Evolutionary conservation across 1,140 invertebrate species (phyloP), one percentile per base, ranked within the genome.

Genomic region (Oncopodura yosiiana): DNA sequence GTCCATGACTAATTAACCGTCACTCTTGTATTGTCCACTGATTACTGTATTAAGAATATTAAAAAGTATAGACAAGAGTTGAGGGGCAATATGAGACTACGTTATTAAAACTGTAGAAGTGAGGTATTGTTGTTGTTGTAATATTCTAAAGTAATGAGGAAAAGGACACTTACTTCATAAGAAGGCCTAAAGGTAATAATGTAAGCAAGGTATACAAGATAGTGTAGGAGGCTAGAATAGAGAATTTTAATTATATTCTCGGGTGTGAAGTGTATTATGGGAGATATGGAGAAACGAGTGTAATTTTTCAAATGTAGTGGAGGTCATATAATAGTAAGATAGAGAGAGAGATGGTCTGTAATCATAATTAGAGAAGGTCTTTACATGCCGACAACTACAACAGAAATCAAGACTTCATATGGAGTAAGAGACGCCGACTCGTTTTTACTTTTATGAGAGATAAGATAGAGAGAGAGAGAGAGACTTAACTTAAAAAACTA

Each of bases 301-400:
- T n/a, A n/a, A n/a, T n/a, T n/a, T n/a, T n/a, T 9, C 12, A 42
- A 42, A 23, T 23, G 21, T 42, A 3, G 41, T 5, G 37, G 44
- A 37, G 46, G 46, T 49, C 46, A 32, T 49, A 32, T 49, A 27
- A 32, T n/a, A 38, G 46, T 38, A 36, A 36, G n/a, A 30, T 24
- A 36, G 3, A 18, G 39, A n/a, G 24, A 46, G 44, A 46, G 44
- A 27, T 46, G 44, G 24, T 49, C 46, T 23, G 30, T 38, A 49
- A 49, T 49, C 30, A 49, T 49, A 49, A 49, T 49, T 49, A 49
- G 30, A 38, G 34, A 38, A 38, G 19, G 30, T 27, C 34, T 49
- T 45, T 37, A 49, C 46, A 37, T 27, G 44, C 44, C 18, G 44
- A 24, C 44, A 27, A 5, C 44, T 24, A 27, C 26, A 9, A n/a